A percentile compares a stretch with the other conserved stretches of the same genome.
Conservation (phyloP, 2,888 invertebrate genomes). For the Agonopterix heracliana region DNA sequence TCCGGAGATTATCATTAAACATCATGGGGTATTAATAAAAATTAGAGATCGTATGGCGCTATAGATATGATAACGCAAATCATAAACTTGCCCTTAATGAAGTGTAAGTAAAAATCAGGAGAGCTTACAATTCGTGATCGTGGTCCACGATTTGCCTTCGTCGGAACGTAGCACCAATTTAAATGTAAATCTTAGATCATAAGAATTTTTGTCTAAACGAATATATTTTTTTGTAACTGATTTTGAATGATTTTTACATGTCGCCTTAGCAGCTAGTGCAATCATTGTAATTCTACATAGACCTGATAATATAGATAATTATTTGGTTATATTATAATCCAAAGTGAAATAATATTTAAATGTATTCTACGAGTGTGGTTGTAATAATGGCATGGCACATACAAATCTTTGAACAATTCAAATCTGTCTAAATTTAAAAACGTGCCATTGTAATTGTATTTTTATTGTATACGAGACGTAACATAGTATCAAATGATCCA, state of each 20-base stretch:
- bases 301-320: conserved; percentile 17
- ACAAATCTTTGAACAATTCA: conserved; percentile 15
- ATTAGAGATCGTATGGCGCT: too few relatives aligned
- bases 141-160: conserved; percentile 38
- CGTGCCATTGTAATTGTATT: conserved; percentile 37
- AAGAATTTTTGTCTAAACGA: conserved; percentile 39
- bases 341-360: conserved; percentile 20
- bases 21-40: too few relatives aligned
- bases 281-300: conserved; percentile 26
- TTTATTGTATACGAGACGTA: conserved; percentile 8
- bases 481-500: too few relatives aligned
- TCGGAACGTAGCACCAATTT: conserved; percentile 50
- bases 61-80: too few relatives aligned
- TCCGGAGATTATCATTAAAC: too few relatives aligned
- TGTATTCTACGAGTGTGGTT: conserved; percentile 6
- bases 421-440: conserved; percentile 25
- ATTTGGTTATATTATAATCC: conserved; percentile 33
- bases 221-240: conserved; percentile 50
- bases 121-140: conserved; percentile 23
- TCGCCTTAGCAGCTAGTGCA: conserved; percentile 70
- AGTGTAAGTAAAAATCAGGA: background rate
- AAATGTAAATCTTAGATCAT: conserved; percentile 42
- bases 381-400: conserved; percentile 22
- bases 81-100: too few relatives aligned
- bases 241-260: conserved; percentile 46